Evolutionary conservation across 2,113 vertebrate genomes (phyloP), one percentile per base, ranked within the genome.

Genomic region (Myodes glareolus): DNA sequence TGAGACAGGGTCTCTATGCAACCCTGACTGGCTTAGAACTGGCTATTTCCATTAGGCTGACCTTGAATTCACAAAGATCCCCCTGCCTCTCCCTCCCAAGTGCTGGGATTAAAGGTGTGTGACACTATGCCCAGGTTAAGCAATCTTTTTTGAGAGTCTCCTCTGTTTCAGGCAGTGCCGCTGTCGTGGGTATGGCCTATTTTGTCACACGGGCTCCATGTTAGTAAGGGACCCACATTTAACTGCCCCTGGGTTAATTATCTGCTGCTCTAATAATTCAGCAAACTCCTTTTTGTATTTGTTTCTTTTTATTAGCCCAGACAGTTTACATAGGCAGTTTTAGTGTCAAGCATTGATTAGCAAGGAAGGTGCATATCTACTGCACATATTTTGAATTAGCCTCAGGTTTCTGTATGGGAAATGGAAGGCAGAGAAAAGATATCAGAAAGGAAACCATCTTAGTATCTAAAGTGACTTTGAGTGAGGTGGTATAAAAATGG

Each of bases 401-500:
- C 27, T 92, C 75, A 87, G 5, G 33, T 67, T 91, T 81, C 61
- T 77, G 16, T 42, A 67, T 87, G 45, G 39, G 58, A 93, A 87
- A 39, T 77, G 16, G 45, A 95, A 47, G 68, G 86, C 65, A 95
- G 45, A 27, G 50, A 82, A 61, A 95, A 45, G 88, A 81, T 70
- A 75, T 47, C 16, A 25, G 39, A 52, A n/a, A 90, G 80, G 78
- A 90, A 68, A 10, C 12, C 39, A 58, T 55, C 39, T 17, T 16
- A 90, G 16, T 75, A 80, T 86, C 70, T 89, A 96, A 93, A 55
- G 16, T 80, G 50, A 21, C 45, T 97, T 91, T 92, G 39, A 88
- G 23, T 92, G 13, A 47, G 3, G 11, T 58, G 39, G 10, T 85
- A 70, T 82, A 80, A 92, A 92, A 55, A 25, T 93, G 70, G 84